phyloP scores from a whole-genome alignment of 2,888 invertebrate genomes.

The Aromia moschata region DNA sequence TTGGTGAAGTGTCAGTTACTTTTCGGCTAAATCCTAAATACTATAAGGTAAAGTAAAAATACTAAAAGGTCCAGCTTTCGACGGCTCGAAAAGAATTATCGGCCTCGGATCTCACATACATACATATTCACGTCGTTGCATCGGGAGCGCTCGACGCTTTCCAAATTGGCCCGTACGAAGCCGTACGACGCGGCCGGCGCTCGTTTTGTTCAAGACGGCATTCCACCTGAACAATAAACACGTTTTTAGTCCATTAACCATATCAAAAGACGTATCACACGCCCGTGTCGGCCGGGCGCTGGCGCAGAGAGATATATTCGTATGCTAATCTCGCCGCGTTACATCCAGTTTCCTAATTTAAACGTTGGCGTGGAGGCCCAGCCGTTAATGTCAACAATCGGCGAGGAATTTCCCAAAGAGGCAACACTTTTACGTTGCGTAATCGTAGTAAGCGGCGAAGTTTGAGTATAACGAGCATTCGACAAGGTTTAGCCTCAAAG shows the following conservation, averaged over 20 bases:
- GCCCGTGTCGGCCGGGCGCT: conserved; percentile 32
- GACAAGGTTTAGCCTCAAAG: too few relatives aligned
- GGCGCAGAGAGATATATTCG: too few relatives aligned
- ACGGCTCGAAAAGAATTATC: too few relatives aligned
- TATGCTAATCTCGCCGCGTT: conserved; percentile 32
- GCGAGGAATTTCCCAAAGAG: too few relatives aligned
- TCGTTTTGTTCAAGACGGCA: conserved; percentile 33
- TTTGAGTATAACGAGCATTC: too few relatives aligned
- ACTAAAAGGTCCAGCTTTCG: too few relatives aligned
- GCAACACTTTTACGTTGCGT: too few relatives aligned
- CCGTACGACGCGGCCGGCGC: conserved; percentile 31
- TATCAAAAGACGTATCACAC: conserved; percentile 37
- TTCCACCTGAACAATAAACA: conserved; percentile 37
- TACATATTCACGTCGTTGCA: conserved; percentile 18
- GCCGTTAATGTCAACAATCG: too few relatives aligned
- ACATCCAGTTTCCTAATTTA: conserved; percentile 33
- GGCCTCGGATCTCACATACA: neutral
- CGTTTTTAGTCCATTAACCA: conserved; percentile 39
- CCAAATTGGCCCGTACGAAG: conserved; percentile 32
- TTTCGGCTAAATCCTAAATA: too few relatives aligned
- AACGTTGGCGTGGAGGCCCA: conserved; percentile 21
- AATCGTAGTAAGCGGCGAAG: too few relatives aligned
- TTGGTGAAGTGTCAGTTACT: too few relatives aligned
- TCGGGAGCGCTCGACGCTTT: conserved; percentile 29
- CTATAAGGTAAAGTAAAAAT: too few relatives aligned